Evolutionary conservation across 2,113 vertebrate species (phyloP).

Genomic region (Prinia subflava): DNA sequence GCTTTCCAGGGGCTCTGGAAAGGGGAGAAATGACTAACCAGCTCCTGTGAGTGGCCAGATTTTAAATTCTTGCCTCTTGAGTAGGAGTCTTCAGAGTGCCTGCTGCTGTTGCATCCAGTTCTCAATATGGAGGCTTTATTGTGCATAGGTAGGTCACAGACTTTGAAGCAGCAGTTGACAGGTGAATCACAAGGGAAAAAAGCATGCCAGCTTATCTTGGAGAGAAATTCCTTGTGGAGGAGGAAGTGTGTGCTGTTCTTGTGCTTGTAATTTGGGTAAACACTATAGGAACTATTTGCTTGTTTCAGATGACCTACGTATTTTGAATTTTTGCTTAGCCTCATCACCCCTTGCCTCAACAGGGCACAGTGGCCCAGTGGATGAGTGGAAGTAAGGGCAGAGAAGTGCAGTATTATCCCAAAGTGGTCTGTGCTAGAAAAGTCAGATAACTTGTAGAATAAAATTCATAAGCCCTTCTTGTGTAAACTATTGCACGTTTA

Average conservation of each 20-base stretch:
- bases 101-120: background rate
- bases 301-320: slow-evolving; percentile 15
- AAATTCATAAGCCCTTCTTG: background rate
- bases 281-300: slow-evolving; percentile 2
- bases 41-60: background rate
- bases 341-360: background rate
- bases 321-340: slow-evolving; percentile 13
- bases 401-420: background rate
- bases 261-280: slow-evolving; percentile 47
- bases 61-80: background rate
- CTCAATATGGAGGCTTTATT: background rate
- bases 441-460: background rate
- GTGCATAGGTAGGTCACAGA: slow-evolving; percentile 20
- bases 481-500: background rate
- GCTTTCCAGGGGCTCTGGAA: background rate
- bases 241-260: slow-evolving; percentile 51
- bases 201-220: slow-evolving; percentile 41
- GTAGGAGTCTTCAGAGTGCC: background rate
- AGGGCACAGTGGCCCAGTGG: background rate
- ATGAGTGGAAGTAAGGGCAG: background rate
- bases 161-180: slow-evolving; percentile 2
- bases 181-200: slow-evolving; percentile 51
- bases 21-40: slow-evolving; percentile 13
- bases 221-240: slow-evolving; percentile 39
- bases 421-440: background rate